These are phyloP conservation scores for Rissa tridactyla DNA, from an alignment of 2,113 vertebrate genomes.

Conservation along the genomic window DNA sequence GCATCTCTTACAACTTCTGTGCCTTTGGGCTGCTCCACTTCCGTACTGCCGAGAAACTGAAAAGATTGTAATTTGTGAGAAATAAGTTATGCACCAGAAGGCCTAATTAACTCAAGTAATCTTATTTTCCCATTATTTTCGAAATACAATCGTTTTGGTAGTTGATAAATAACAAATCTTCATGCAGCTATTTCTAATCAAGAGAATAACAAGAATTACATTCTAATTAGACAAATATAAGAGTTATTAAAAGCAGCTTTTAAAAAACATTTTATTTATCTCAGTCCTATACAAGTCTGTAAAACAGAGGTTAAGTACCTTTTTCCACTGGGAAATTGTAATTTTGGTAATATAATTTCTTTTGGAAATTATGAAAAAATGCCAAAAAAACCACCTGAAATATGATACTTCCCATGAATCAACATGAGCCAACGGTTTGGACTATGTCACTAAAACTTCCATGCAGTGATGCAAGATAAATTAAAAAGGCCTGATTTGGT, in stretches of 20 bases:
- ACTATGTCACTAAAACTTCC: neutral
- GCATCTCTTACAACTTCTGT: conserved; percentile 96
- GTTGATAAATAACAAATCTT: neutral
- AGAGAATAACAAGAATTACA: neutral
- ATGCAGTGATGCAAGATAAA: neutral
- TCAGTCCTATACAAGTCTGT: neutral
- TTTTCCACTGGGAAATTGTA: neutral
- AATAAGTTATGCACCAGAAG: neutral
- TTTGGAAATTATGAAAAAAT: neutral
- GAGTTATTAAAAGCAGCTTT: neutral
- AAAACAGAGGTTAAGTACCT: neutral
- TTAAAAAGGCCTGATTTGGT: neutral
- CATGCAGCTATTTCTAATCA: neutral
- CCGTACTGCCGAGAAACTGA: conserved; percentile 96
- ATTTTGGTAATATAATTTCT: neutral
- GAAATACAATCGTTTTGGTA: neutral
- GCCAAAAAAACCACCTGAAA: too few species aligned
- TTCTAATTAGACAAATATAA: neutral
- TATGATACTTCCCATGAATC: neutral
- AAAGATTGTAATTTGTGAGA: conserved; percentile 52
- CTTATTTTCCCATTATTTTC: neutral
- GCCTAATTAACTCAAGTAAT: neutral
- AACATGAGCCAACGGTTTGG: neutral
- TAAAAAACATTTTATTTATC: neutral
- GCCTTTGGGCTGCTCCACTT: conserved; percentile 97